phyloP scores from a whole-genome alignment of 2,888 invertebrate species.

The Netelia melanura region DNA sequence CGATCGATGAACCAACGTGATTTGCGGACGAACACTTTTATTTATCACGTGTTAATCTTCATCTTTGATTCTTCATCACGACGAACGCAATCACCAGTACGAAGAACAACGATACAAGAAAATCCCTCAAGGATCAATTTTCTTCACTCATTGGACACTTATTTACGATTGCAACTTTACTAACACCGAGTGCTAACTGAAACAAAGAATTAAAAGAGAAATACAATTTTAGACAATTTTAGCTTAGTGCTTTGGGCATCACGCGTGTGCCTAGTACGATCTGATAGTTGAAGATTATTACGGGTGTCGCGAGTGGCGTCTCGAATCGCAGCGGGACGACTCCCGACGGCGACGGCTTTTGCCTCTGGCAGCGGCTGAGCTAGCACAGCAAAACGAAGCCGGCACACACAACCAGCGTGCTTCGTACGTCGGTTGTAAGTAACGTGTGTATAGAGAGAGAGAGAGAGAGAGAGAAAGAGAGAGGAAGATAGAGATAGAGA shows the following conservation, averaged over 20 bases:
- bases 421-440: background rate
- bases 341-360: slow-evolving; percentile 27
- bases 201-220: background rate
- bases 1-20: too few species aligned
- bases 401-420: slow-evolving; percentile 24
- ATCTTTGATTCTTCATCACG: too few species aligned
- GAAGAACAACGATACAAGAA: too few species aligned
- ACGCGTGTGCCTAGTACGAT: background rate
- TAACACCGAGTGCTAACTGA: background rate
- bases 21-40: too few species aligned
- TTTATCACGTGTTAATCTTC: too few species aligned
- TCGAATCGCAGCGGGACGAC: slow-evolving; percentile 16
- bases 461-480: background rate
- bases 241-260: background rate
- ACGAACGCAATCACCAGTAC: too few species aligned
- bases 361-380: slow-evolving; percentile 34
- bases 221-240: background rate
- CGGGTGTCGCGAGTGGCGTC: slow-evolving; percentile 15
- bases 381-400: slow-evolving; percentile 35
- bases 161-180: too few species aligned
- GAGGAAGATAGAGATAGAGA: background rate
- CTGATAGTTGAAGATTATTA: background rate
- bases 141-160: too few species aligned
- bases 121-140: too few species aligned
- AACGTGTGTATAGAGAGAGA: background rate